These are phyloP conservation scores for Ptilodon capucinus DNA, from an alignment of 2,888 invertebrate species.

Conservation along the genomic window DNA sequence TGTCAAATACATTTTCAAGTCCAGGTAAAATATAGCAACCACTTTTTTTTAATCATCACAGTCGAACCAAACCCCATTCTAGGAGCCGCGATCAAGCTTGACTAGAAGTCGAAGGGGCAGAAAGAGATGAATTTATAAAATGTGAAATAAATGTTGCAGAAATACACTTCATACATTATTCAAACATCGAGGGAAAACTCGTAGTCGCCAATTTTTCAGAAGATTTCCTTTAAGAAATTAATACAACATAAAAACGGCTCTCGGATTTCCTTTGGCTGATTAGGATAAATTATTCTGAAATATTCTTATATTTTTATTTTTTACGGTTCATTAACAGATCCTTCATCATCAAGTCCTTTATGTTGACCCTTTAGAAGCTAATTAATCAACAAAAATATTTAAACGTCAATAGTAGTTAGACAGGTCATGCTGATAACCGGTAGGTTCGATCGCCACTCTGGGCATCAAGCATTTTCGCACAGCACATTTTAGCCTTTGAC, in stretches of 20 bases:
- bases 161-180: constrained; percentile 27
- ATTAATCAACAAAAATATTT: too few relatives aligned
- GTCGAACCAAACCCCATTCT: not conserved
- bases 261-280: constrained; percentile 4
- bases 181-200: constrained; percentile 9
- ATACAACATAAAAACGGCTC: constrained; percentile 11
- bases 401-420: not conserved
- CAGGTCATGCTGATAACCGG: too few relatives aligned
- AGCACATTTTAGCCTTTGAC: too few relatives aligned
- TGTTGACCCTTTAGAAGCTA: too few relatives aligned
- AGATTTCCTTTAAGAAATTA: constrained; percentile 8
- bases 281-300: not conserved
- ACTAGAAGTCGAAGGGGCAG: constrained; percentile 12
- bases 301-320: not conserved
- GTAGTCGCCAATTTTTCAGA: constrained; percentile 12
- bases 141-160: constrained; percentile 19
- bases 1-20: too few relatives aligned
- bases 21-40: too few relatives aligned
- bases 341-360: too few relatives aligned
- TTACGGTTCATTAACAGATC: not conserved
- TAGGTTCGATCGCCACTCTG: too few relatives aligned
- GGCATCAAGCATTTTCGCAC: too few relatives aligned
- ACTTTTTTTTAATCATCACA: not conserved
- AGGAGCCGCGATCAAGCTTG: constrained; percentile 2
- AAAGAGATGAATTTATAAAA: constrained; percentile 7